Conservation (phyloP, 2,113 vertebrate species). For the Plotosus lineatus region DNA sequence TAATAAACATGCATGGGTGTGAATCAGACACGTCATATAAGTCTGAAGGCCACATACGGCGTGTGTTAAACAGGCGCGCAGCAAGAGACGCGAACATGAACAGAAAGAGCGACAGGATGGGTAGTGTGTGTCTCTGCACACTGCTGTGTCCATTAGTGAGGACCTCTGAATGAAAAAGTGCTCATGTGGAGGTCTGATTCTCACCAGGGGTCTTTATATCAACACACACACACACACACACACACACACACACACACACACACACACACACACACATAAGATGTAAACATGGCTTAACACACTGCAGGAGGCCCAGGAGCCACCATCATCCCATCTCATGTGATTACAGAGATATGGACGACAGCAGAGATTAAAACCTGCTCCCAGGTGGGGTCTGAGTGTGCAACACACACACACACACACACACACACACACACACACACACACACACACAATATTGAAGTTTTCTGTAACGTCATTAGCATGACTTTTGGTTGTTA, state of each 20-base stretch:
- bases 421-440: conserved; percentile 8
- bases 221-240: conserved; percentile 9
- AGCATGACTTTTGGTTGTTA: too few species aligned
- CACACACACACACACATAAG: background rate
- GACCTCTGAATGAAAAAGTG: conserved; percentile 2
- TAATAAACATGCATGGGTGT: background rate
- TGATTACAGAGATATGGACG: conserved; percentile 15
- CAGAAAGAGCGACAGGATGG: background rate
- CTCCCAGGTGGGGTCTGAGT: background rate
- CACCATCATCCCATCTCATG: background rate
- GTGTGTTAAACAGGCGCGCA: background rate
- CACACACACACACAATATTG: background rate
- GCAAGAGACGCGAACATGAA: background rate
- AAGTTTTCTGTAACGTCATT: too few species aligned
- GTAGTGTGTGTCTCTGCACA: conserved; percentile 23
- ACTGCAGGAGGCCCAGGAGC: background rate
- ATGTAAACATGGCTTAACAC: background rate
- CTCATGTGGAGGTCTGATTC: conserved; percentile 19
- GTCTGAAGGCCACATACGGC: background rate
- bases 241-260: background rate
- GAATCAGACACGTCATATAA: background rate
- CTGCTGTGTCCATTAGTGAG: conserved; percentile 13
- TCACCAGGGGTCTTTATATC: conserved; percentile 26
- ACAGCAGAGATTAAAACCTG: conserved; percentile 16
- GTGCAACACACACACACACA: background rate